Percentiles rank a stretch among this genome's conserved stretches.
These are phyloP conservation scores for Dendrolimus punctatus DNA, from an alignment of 1,140 invertebrate genomes.

Conservation along the genomic window DNA sequence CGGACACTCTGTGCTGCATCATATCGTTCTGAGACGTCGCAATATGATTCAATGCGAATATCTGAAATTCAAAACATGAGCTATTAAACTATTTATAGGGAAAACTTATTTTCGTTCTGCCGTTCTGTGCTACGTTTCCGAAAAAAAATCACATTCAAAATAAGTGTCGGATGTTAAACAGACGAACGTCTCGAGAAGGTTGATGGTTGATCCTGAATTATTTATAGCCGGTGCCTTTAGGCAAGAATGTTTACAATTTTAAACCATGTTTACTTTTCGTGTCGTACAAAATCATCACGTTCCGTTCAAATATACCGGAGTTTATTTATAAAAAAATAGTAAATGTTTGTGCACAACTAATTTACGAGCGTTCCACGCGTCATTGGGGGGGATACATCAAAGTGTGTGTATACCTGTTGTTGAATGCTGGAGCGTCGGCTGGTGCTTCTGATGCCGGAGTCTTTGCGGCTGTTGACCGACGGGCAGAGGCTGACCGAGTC, in stretches of 20 bases:
- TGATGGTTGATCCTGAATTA: conserved; percentile 8
- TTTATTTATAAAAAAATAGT: conserved; percentile 15
- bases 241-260: conserved; percentile 18
- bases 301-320: conserved; percentile 10
- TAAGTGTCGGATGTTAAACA: not conserved
- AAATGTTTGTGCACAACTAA: conserved; percentile 7
- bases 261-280: conserved; percentile 17
- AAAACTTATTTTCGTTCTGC: too few species aligned
- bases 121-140: too few species aligned
- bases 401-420: conserved; percentile 75
- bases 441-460: conserved; percentile 89
- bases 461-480: conserved; percentile 87
- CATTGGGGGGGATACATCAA: conserved; percentile 14
- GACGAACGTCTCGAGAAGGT: conserved; percentile 1
- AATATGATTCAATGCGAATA: conserved; percentile 77
- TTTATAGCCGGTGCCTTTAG: conserved; percentile 13
- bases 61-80: conserved; percentile 60
- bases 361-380: conserved; percentile 9
- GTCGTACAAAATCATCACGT: conserved; percentile 12
- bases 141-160: not conserved
- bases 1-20: conserved; percentile 85
- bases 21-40: conserved; percentile 79
- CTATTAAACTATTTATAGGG: too few species aligned
- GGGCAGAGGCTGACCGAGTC: conserved; percentile 81
- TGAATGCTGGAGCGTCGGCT: conserved; percentile 88